Conservation (phyloP, 1,140 invertebrate species). For the Sycobia sp. region DNA sequence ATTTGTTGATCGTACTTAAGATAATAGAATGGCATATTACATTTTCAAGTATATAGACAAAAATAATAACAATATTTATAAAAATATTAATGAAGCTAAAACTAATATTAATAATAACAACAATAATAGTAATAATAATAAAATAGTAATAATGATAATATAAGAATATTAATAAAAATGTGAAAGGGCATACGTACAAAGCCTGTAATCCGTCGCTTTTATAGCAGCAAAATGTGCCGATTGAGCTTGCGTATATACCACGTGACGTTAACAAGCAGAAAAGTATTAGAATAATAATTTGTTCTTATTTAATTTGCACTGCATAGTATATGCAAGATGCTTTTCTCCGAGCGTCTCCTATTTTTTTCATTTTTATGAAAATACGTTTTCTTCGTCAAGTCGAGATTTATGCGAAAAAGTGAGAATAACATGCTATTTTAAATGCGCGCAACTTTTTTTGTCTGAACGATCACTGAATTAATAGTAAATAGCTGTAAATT, state of each 20-base stretch:
- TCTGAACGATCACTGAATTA: not conserved
- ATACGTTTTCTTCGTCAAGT: not conserved
- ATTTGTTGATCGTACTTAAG: constrained; percentile 5
- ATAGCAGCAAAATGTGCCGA: constrained; percentile 16
- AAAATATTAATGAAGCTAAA: not conserved
- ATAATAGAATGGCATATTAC: constrained; percentile 14
- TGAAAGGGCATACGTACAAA: constrained; percentile 17
- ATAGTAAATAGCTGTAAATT: constrained; percentile 6
- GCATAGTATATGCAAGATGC: not conserved
- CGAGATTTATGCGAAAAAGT: not conserved
- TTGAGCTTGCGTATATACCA: constrained; percentile 13
- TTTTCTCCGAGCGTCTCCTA: constrained; percentile 11
- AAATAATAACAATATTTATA: constrained; percentile 19
- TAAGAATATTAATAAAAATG: too few species aligned
- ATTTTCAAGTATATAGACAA: constrained; percentile 10
- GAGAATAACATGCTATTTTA: not conserved
- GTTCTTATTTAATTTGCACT: constrained; percentile 1
- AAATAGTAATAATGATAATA: constrained; percentile 1
- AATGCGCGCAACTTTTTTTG: not conserved
- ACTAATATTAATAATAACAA: constrained; percentile 10
- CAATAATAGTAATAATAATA: constrained; percentile 3
- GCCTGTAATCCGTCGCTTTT: constrained; percentile 5
- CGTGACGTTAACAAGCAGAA: constrained; percentile 3
- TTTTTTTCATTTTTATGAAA: constrained; percentile 10
- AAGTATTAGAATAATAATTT: constrained; percentile 12